Evolutionary conservation across 2,113 vertebrate genomes (phyloP), one percentile per base, ranked within the genome.

Genomic region (Mixornis gularis): DNA sequence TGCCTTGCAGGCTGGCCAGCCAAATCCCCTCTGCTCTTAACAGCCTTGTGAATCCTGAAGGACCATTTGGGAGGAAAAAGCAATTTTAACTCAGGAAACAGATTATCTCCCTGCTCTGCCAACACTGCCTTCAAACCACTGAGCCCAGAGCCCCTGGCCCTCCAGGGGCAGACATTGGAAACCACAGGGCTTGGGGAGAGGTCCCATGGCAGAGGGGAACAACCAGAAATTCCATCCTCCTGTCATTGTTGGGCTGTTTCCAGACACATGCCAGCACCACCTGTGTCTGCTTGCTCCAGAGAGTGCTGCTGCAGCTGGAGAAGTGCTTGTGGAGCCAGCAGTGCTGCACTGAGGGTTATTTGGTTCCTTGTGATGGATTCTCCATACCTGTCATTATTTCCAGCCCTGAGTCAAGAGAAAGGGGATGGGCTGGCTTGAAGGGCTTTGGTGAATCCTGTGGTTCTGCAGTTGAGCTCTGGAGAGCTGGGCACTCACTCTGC

Each of bases 311-410:
- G 11, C 3, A 94, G 90, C 92, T 90, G 88, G 58, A 72, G 86
- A 90, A 94, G 77, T 0, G 6, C 62, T 94, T 17, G 20, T 0
- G 3, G 77, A 92, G 73, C 52, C 8, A 3, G 62, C 62, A 76
- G 63, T 6, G 24, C 78, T 51, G 73, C 62, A 19, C 7, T 4
- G 63, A 65, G 86, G 24, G 30, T 49, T 46, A 27, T 49, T 82
- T 15, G 41, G 51, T 24, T 46, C 65, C 81, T 27, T 30, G n/a
- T n/a, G 65, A 93, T 91, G 91, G 70, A 59, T 92, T 96, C 92
- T 85, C 87, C 55, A 1, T 63, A 93, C 78, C 92, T 91, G 59
- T 21, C 60, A 56, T 12, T 63, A 63, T 91, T 92, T 92, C 91
- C 89, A 95, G 84, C 24, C 26, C 24, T 21, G 29, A 69, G 20